Evolutionary conservation across 2,888 invertebrate genomes (phyloP), one percentile per base, ranked within the genome.

Genomic region (Euzetes globulus): DNA sequence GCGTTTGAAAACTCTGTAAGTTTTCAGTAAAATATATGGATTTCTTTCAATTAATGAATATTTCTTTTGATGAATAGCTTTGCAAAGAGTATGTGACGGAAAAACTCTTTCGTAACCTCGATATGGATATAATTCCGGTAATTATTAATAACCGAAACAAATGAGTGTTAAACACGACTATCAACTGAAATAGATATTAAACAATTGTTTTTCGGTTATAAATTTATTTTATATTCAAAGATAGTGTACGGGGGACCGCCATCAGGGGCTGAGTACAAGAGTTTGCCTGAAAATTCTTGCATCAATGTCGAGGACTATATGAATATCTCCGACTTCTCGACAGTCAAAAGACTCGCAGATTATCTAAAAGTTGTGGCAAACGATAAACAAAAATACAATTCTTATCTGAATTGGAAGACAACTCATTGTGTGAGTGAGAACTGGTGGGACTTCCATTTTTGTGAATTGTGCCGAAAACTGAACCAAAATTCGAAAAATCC

Each of bases 51-150:
- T 63, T 63, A 33, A 17, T 63, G 37, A n/a, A n/a, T 19, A 9
- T 58, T 22, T 33, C 17, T 22, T 60, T 29, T 41, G 5, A 41
- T 73, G 9, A 63, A 63, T 63, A 63, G 63, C 33, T 63, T 0
- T 82, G 82, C 75, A 75, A 75, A n/a, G 80, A 82, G 73, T 81
- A 82, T 77, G 78, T 81, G 0, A 81, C 80, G 0, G 82, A 82
- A 71, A 81, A 81, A 68, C 77, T 81, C 15, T 80, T 79, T 73
- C 75, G 77, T 7, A 75, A 78, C 11, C 77, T 80, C n/a, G 76
- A 76, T 11, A 74, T 77, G 19, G 76, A 80, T 52, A 77, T 81
- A 15, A 77, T 82, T 15, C 81, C 81, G 0, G 77, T 82, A 6
- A 81, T 6, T 63, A 9, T 41, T 41, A 11, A 41, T 4, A n/a